A percentile compares a stretch with the other conserved stretches of the same genome.
Conservation (phyloP, 2,888 invertebrate species). For the Eurois occulta region DNA sequence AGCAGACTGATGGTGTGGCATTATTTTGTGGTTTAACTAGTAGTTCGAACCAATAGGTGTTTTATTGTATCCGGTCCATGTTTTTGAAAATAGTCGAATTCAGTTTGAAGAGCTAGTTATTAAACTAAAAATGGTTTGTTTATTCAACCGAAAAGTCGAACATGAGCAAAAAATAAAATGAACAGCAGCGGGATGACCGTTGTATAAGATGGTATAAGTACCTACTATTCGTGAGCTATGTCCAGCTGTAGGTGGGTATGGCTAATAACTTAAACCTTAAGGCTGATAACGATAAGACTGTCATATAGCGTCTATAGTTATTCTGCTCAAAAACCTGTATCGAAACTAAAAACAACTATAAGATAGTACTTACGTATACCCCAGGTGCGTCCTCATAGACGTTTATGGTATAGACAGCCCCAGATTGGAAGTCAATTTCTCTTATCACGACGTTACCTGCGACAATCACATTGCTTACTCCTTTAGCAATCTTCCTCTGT, state of each 20-base stretch:
- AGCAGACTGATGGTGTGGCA: not conserved
- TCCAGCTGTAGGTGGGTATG: not conserved
- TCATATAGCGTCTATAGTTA: too few species aligned
- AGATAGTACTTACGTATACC: constrained; percentile 76
- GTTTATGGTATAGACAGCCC: constrained; percentile 92
- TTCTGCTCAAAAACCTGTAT: not conserved
- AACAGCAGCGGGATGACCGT: not conserved
- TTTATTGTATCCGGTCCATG: not conserved
- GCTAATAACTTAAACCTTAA: not conserved
- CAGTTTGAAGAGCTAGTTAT: not conserved
- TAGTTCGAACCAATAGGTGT: not conserved
- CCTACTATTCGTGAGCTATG: not conserved
- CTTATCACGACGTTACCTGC: constrained; percentile 75
- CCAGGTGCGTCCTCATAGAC: constrained; percentile 80
- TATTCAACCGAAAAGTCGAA: not conserved
- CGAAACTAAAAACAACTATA: not conserved
- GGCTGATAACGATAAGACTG: not conserved
- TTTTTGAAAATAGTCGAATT: not conserved
- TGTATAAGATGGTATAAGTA: not conserved
- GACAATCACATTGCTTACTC: constrained; percentile 81
- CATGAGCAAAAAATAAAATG: too few species aligned
- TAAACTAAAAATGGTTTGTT: not conserved
- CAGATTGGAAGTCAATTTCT: constrained; percentile 86
- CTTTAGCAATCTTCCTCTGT: constrained; percentile 77
- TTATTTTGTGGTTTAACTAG: not conserved